Base-by-base conservation (phyloP, 2,113 vertebrate genomes). In the Pleuronectes platessa region DNA sequence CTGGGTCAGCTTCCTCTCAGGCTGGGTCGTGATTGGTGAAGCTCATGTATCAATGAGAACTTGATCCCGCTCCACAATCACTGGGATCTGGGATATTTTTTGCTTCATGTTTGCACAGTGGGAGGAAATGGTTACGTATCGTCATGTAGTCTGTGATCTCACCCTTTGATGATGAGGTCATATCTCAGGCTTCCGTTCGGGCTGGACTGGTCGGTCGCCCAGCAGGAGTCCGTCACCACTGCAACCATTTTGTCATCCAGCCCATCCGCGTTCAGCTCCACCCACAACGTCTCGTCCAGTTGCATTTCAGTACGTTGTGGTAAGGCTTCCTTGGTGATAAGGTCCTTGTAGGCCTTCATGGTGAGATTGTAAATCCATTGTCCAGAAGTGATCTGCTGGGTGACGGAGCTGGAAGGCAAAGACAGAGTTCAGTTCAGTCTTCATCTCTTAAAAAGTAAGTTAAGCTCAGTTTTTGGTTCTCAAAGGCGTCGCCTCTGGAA, bases 281-380 rank as follows among this genome's bases (percentile, higher is more conserved):
- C 82, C 82, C 79, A 84, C 40, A 88, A 60, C 40, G 21, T 79
- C 49, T 88, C 74, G 20, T 82, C 31, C 18, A 84, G 71, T 3
- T 11, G 1, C 21, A 86, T 11, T 0, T 78, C 26, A 2, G 15
- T 24, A 3, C 3, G 10, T 2, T n/a, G 6, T 15, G 17, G 4
- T 3, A 83, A 7, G 18, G 35, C 10, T 7, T 54, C 8, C 3
- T n/a, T 70, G 70, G 2, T 3, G 2, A 2, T 1, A 1, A 9
- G 0, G 27, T 70, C 59, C 7, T 1, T 14, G 49, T 68, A 84
- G 42, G 75, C 68, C 23, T 14, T 76, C 78, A 86, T 86, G 51
- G 45, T 68, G 47, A 82, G 51, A 51, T 20, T 71, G 56, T 88
- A 86, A 20, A 5, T 37, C 68, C 71, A 84, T 4, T 2, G 7